These are phyloP conservation scores for Iguana delicatissima DNA, from an alignment of 2,797 vertebrate genomes.

Conservation along the genomic window DNA sequence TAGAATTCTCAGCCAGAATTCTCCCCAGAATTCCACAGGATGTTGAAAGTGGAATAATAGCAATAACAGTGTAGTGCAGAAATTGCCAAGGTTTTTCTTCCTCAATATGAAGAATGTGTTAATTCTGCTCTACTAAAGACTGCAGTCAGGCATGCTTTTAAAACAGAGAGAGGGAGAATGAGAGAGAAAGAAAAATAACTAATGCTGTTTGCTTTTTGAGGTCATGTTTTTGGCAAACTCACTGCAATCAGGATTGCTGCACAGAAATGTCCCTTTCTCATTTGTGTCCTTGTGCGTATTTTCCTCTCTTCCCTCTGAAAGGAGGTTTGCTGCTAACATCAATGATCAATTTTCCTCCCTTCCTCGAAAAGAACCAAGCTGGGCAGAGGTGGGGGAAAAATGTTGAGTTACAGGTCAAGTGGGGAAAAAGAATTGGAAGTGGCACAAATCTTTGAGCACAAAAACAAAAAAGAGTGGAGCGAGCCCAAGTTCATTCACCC, in stretches of 20 bases:
- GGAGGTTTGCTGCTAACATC: background rate
- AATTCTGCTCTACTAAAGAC: too few species aligned
- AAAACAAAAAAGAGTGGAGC: fast-evolving
- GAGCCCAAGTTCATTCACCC: constrained; percentile 2
- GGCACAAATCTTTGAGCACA: background rate
- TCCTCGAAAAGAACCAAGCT: too few species aligned
- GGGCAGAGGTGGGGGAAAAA: background rate
- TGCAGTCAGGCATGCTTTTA: too few species aligned
- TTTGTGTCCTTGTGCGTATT: background rate
- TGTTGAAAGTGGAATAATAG: too few species aligned
- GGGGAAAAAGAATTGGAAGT: background rate
- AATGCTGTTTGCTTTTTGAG: background rate
- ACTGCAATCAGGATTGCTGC: too few species aligned
- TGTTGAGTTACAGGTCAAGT: background rate
- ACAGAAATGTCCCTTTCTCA: background rate
- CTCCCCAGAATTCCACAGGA: too few species aligned
- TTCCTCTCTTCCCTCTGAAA: constrained; percentile 15
- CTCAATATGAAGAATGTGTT: too few species aligned
- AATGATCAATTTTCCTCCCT: background rate
- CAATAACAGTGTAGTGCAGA: too few species aligned
- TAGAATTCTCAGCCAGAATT: too few species aligned
- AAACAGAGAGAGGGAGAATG: too few species aligned
- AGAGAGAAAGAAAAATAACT: too few species aligned
- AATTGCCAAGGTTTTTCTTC: too few species aligned
- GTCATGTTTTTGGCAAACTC: background rate